phyloP scores from a whole-genome alignment of 2,888 invertebrate species.

The Archips crataeganus region DNA sequence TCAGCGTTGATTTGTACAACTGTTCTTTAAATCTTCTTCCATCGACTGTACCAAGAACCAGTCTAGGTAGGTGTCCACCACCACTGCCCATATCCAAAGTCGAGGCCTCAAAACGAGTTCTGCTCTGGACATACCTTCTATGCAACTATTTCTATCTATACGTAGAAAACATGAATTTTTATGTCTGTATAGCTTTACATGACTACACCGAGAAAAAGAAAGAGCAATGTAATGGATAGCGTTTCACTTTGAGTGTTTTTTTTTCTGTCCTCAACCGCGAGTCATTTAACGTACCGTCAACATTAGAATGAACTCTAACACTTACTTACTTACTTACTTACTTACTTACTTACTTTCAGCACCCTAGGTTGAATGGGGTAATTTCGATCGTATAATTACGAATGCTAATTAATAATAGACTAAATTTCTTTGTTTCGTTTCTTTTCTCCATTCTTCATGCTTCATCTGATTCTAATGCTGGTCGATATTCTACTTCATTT shows the following conservation, averaged over 20 bases:
- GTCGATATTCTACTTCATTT: constrained; percentile 63
- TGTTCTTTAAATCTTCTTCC: neutral
- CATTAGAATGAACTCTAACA: neutral
- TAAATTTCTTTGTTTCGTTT: constrained; percentile 13
- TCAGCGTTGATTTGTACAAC: neutral
- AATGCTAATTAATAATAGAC: constrained; percentile 15
- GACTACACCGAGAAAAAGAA: constrained; percentile 25
- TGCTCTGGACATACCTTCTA: constrained; percentile 49
- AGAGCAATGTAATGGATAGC: neutral
- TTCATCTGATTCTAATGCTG: constrained; percentile 58
- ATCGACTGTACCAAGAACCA: constrained; percentile 54
- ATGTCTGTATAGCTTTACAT: constrained; percentile 10
- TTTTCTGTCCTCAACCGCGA: neutral
- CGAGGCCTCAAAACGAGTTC: constrained; percentile 53
- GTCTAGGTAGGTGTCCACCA: constrained; percentile 47
- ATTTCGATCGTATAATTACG: neutral
- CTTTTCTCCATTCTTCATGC: constrained; percentile 23
- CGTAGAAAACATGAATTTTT: constrained; percentile 33
- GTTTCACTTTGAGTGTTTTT: neutral
- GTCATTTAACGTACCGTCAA: neutral
- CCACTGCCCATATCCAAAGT: constrained; percentile 21
- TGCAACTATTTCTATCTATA: constrained; percentile 38
- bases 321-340: neutral
- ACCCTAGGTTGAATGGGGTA: neutral
- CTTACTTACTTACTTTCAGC: neutral